These are phyloP conservation scores for Neoseiulus cucumeris DNA, from an alignment of 1,140 invertebrate species.

Conservation along the genomic window DNA sequence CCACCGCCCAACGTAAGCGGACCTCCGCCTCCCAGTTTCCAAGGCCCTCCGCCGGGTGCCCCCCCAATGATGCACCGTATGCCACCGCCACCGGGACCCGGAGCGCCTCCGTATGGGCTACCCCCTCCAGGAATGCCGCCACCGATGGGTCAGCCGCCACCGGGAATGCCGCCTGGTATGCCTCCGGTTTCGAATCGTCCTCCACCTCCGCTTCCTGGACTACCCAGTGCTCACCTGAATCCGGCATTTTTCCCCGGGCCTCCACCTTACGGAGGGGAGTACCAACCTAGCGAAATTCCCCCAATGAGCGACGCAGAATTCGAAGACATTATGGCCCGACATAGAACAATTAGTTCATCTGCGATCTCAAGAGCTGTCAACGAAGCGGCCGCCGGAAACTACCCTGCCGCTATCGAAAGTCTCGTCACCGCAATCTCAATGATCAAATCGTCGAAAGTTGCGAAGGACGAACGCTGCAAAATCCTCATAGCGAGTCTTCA, in stretches of 20 bases:
- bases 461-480: slow-evolving; percentile 92
- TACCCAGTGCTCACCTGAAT: slow-evolving; percentile 81
- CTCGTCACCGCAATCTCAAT: slow-evolving; percentile 92
- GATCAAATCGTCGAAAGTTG: slow-evolving; percentile 95
- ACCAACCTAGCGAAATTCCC: slow-evolving; percentile 23
- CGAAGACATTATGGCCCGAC: slow-evolving; percentile 92
- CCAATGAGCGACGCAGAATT: slow-evolving; percentile 76
- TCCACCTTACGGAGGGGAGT: slow-evolving; percentile 19
- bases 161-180: slow-evolving; percentile 17
- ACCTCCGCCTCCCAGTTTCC: slow-evolving; percentile 39
- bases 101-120: slow-evolving; percentile 39
- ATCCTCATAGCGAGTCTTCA: slow-evolving; percentile 85
- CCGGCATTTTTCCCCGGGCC: slow-evolving; percentile 71
- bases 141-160: slow-evolving; percentile 13
- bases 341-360: slow-evolving; percentile 86
- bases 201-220: slow-evolving; percentile 32
- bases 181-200: slow-evolving; percentile 35
- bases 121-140: slow-evolving; percentile 34
- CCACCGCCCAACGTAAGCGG: slow-evolving; percentile 28
- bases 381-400: slow-evolving; percentile 71
- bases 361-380: slow-evolving; percentile 90
- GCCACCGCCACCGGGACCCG: slow-evolving; percentile 21
- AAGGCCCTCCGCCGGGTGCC: slow-evolving; percentile 33
- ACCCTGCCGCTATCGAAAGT: slow-evolving; percentile 91
- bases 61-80: slow-evolving; percentile 25